Percentiles rank a stretch among this genome's conserved stretches.
Conservation (phyloP, 2,888 invertebrate genomes). For the Sinotaia quadrata region DNA sequence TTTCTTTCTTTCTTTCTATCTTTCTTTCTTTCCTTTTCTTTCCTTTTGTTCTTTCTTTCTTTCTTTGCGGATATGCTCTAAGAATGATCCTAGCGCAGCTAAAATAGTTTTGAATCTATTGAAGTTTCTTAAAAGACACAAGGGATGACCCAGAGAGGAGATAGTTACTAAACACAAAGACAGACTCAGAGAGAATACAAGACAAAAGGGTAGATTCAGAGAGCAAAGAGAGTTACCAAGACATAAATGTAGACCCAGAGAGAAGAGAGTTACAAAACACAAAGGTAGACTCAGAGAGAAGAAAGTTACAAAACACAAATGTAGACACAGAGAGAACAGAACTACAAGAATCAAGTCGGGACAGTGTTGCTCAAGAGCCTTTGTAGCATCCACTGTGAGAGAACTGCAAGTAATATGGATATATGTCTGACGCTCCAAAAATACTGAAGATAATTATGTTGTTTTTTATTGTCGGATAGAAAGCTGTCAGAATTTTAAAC, state of each 20-base stretch:
- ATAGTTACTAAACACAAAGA: not conserved
- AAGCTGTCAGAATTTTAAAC: too few relatives aligned
- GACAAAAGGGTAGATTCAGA: not conserved
- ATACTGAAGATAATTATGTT: too few relatives aligned
- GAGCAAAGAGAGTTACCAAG: not conserved
- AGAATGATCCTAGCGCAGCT: not conserved
- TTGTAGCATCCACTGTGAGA: too few relatives aligned
- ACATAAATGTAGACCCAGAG: not conserved
- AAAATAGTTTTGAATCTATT: too few relatives aligned
- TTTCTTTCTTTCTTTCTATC: conserved; percentile 14
- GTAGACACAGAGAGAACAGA: not conserved
- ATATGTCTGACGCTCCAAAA: too few relatives aligned
- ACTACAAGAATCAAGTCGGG: too few relatives aligned
- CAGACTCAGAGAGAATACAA: not conserved
- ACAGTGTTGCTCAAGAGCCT: too few relatives aligned
- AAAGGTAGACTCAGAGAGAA: not conserved
- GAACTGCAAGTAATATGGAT: too few relatives aligned
- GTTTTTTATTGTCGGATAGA: too few relatives aligned
- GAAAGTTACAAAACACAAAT: not conserved
- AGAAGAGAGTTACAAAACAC: not conserved
- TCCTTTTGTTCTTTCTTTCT: conserved; percentile 6
- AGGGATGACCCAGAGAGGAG: too few relatives aligned
- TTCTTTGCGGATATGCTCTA: not conserved
- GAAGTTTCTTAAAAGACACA: too few relatives aligned
- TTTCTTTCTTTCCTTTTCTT: conserved; percentile 14